These are phyloP conservation scores for Pipistrellus kuhlii DNA, from an alignment of 2,797 vertebrate genomes.

Conservation along the genomic window DNA sequence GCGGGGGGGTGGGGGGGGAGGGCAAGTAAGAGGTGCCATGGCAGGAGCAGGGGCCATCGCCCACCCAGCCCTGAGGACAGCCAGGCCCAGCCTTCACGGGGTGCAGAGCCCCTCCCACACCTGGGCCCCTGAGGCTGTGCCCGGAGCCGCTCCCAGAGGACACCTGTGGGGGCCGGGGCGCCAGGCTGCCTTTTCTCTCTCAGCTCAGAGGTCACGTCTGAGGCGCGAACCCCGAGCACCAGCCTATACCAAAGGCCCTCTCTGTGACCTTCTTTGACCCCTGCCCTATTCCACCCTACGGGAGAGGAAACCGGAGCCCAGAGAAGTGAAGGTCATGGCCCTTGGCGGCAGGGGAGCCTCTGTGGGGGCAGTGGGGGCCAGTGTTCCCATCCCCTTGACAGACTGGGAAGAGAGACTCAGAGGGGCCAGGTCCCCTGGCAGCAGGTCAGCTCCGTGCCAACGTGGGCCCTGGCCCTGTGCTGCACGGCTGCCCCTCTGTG, in stretches of 20 bases:
- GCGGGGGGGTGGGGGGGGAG: too few species aligned
- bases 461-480: accelerated
- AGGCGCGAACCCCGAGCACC: background rate
- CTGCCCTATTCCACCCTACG: background rate
- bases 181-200: background rate
- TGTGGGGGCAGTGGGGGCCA: accelerated
- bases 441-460: background rate
- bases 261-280: background rate
- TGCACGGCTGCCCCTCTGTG: accelerated
- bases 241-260: background rate
- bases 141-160: background rate
- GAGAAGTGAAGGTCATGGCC: too few species aligned
- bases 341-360: accelerated
- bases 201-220: accelerated
- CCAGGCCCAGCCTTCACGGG: background rate
- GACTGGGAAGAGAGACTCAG: background rate
- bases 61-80: background rate
- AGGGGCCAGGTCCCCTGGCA: background rate
- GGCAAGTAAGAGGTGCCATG: background rate
- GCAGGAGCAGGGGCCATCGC: accelerated
- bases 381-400: background rate
- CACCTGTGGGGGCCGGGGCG: background rate
- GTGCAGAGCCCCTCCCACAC: background rate
- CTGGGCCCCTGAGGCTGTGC: background rate
- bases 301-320: background rate